Base-by-base conservation (phyloP, 2,113 vertebrate species). In the Hylia prasina region DNA sequence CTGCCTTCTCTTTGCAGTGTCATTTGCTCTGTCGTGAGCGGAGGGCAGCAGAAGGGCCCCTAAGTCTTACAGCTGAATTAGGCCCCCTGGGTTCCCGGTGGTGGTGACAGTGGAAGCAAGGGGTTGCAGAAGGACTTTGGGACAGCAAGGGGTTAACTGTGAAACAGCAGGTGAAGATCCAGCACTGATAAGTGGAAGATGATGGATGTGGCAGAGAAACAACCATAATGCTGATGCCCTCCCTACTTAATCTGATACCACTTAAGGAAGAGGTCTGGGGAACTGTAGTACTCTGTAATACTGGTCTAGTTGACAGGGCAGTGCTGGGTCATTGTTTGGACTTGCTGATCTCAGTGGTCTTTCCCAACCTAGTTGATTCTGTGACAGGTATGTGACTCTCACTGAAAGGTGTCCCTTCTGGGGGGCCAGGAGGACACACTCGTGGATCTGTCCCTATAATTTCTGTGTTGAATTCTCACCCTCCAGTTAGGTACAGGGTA, bases 151-250 rank as follows among this genome's bases (percentile, higher is more conserved):
- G 24, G 30, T 75, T 40, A 28, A 15, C 61, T 76, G 0, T 73
- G 27, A 65, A 76, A 53, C 25, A 64, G 27, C 24, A n/a, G 31
- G 9, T 66, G 60, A 78, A 89, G 78, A 66, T 89, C 33, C 30
- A 40, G 7, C 56, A n/a, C 3, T 22, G 31, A 13, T 37, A 50
- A 61, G 18, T 65, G 50, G 33, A 35, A 87, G 50, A 58, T 24
- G 3, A 15, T 64, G 37, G 2, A 3, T 56, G 18, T 76, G 37
- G 75, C 63, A 53, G 56, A 87, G 57, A 30, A 71, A 22, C 18
- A 50, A 4, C 15, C 14, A 0, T 60, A 39, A 27, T 0, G 0
- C 30, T 75, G 69, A 15, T 56, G 20, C 22, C 13, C 3, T 68
- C 24, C 5, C 0, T 60, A 0, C 35, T 42, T 53, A 64, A 1